Base-by-base conservation (phyloP, 1,140 invertebrate genomes). In the Drosophila virilis region DNA sequence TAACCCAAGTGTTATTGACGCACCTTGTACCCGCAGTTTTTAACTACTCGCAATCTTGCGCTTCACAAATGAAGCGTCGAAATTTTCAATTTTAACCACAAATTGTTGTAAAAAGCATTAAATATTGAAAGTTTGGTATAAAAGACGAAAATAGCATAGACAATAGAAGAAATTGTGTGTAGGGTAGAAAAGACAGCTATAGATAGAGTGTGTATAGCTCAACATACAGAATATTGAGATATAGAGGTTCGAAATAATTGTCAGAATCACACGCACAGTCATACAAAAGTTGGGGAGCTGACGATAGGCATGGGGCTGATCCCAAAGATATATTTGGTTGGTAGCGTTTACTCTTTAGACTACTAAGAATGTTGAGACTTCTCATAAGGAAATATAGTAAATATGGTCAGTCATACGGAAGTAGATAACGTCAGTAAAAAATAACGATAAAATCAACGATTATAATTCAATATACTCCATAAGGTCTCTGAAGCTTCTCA, bases 81-180 rank as follows among this genome's bases (percentile, higher is more conserved):
- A 48, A 57, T 43, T 42, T 22, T 61, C 33, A 9, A 54, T 69
- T 38, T 59, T 59, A 10, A 54, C 51, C 51, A 50, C 60, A 59
- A 58, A 67, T 42, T 60, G 57, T 69, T 77, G 76, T 83, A 91
- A 91, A 91, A 90, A 91, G 89, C 89, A 91, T 89, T 91, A 91
- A 91, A 91, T 91, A 91, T 91, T 55, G 46, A 65, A 40, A 61
- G 15, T 32, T 70, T 52, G 58, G 38, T 62, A 58, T 43, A 74
- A 54, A 32, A 46, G 46, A 64, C 17, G 62, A 32, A 76, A 65
- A 75, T 58, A 72, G 79, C 75, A 86, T 58, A 67, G 45, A 69
- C 38, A 57, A 28, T 60, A 51, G 37, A 32, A 33, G 35, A 28
- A 71, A 59, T 28, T 46, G 7, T 45, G 52, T 65, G 7, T 37